Evolutionary conservation across 2,888 invertebrate genomes (phyloP), one percentile per base, ranked within the genome.

Genomic region (Linnaemya vulpina): DNA sequence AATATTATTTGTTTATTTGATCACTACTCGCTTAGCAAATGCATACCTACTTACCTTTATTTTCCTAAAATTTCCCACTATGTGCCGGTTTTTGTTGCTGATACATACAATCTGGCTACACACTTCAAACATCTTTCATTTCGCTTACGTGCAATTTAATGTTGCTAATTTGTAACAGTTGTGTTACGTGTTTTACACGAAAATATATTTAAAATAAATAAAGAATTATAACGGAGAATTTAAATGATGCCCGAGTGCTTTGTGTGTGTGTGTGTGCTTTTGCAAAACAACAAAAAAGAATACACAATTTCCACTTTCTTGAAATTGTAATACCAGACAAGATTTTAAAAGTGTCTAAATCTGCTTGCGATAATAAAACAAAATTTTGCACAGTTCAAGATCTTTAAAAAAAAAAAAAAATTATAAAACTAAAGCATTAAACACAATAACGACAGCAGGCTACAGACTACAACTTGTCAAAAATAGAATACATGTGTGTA

Each of bases 251-350:
- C n/a, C n/a, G n/a, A n/a, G n/a, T n/a, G n/a, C n/a, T n/a, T n/a
- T n/a, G n/a, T n/a, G 49, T n/a, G 13, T 46, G 13, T 43, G 7
- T 46, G 43, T 43, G 7, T 43, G 43, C 2, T 43, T 11, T 43
- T 43, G 9, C 35, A 35, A 35, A 35, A 35, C 9, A 7, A 35
- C 35, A 7, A 38, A 38, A 38, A 38, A 38, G 10, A 4, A 38
- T 10, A 40, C 10, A 40, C 40, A n/a, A 11, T 49, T 49, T 49
- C n/a, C n/a, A n/a, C 17, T 7, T n/a, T 49, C 17, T n/a, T n/a
- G 46, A 49, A 49, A 49, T 49, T 49, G 46, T 17, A 49, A 49
- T 49, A n/a, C n/a, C 5, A 49, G n/a, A 49, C 46, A 49, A 49
- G n/a, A 49, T 49, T 49, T 13, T 15, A 43, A 43, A 43, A 43